Evolutionary conservation across 2,888 invertebrate genomes (phyloP).

Genomic region (Rhopalosiphum nymphaeae): DNA sequence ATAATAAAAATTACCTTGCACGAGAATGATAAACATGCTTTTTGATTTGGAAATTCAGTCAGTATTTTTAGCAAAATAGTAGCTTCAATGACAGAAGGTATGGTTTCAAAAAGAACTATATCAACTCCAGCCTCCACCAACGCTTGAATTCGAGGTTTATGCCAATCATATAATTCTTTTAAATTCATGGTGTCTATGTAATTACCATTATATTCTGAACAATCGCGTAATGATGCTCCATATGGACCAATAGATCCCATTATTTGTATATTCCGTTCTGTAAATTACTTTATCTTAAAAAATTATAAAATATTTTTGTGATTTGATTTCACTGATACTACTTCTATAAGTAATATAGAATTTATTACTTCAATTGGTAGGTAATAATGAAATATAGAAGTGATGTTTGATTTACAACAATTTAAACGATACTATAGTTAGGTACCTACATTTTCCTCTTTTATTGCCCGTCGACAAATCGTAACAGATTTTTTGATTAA

Average conservation of each 20-base stretch:
- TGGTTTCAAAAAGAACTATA: conserved; percentile 90
- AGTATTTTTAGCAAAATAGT: conserved; percentile 84
- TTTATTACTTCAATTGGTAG: background rate
- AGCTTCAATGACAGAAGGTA: conserved; percentile 88
- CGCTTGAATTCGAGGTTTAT: conserved; percentile 83
- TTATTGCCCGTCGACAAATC: conserved; percentile 80
- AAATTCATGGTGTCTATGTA: conserved; percentile 79
- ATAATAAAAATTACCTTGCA: conserved; percentile 78
- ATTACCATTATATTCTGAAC: conserved; percentile 91
- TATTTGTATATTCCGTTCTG: conserved; percentile 70
- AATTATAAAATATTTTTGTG: background rate
- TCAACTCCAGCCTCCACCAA: conserved; percentile 86
- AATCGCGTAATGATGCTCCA: conserved; percentile 90
- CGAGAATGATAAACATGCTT: conserved; percentile 92
- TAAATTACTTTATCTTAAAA: conserved; percentile 4
- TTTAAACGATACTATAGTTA: background rate
- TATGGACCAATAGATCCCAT: conserved; percentile 94
- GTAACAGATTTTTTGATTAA: conserved; percentile 82
- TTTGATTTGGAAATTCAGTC: conserved; percentile 81
- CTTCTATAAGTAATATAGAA: background rate
- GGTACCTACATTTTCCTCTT: conserved; percentile 63
- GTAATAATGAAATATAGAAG: background rate
- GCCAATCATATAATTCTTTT: conserved; percentile 84
- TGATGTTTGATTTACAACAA: background rate
- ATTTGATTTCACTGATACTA: background rate